Percentiles rank a stretch among this genome's conserved stretches.
Conservation (phyloP, 30 jellyfish, hydroid and myxozoan genomes). For the Aurelia sp. region DNA sequence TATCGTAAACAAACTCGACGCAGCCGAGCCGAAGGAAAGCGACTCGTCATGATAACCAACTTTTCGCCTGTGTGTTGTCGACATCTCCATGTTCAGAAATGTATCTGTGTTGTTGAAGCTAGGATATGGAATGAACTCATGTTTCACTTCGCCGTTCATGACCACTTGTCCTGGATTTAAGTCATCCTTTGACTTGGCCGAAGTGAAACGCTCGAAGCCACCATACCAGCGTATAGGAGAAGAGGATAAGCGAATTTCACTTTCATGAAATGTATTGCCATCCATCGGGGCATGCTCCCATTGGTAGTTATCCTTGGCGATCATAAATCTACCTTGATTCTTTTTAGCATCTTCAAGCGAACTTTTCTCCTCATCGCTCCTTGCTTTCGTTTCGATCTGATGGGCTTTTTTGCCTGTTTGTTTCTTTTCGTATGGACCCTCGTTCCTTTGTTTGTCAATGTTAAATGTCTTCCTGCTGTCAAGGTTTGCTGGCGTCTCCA, state of each 20-base stretch:
- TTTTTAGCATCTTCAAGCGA: no score
- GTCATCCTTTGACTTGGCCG: constrained; percentile 20
- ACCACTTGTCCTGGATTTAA: constrained; percentile 72
- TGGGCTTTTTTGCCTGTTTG: not conserved
- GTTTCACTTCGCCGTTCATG: constrained; percentile 64
- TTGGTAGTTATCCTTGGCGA: not conserved
- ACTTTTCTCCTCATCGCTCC: not conserved
- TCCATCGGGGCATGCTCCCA: not conserved
- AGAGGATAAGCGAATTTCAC: constrained; percentile 64
- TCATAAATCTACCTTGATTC: not conserved
- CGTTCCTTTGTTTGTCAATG: constrained; percentile 5
- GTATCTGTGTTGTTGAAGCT: constrained; percentile 61
- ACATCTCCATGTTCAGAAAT: constrained; percentile 62
- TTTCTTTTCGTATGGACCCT: not conserved
- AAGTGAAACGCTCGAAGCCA: constrained; percentile 4
- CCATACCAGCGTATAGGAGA: constrained; percentile 43
- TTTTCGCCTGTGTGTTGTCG: constrained; percentile 26
- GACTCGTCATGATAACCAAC: constrained; percentile 25
- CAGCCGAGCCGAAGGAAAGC: constrained; percentile 60
- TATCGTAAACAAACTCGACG: constrained; percentile 57
- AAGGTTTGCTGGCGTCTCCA: not conserved
- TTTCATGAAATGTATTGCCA: constrained; percentile 58
- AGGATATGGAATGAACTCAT: constrained; percentile 56
- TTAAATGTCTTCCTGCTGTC: constrained; percentile 18
- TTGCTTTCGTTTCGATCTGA: not conserved